A percentile compares a stretch with the other conserved stretches of the same genome.
Evolutionary conservation across 2,888 invertebrate species (phyloP).

Genomic region (Drosophila algonquin): DNA sequence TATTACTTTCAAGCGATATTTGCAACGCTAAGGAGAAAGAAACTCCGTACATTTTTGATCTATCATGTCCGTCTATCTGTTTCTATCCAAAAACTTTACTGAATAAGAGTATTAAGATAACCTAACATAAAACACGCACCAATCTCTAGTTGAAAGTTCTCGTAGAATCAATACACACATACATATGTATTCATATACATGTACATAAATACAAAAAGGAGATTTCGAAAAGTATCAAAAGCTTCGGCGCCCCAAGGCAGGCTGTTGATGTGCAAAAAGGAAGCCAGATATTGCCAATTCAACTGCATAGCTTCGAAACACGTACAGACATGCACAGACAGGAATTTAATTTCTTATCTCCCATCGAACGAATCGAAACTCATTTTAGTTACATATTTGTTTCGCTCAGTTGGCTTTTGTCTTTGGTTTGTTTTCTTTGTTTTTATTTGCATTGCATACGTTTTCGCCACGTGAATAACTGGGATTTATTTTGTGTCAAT

Average conservation of each 20-base stretch:
- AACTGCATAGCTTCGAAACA: conserved; percentile 59
- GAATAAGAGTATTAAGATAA: too few relatives aligned
- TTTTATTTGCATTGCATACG: conserved; percentile 32
- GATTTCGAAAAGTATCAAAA: too few relatives aligned
- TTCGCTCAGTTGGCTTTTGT: conserved; percentile 42
- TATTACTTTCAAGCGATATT: too few relatives aligned
- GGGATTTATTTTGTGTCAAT: conserved; percentile 68
- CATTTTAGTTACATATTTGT: conserved; percentile 41
- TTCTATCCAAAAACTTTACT: too few relatives aligned
- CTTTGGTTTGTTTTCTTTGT: conserved; percentile 34
- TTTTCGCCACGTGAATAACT: conserved; percentile 38
- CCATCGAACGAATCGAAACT: conserved; percentile 28
- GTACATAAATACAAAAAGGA: too few relatives aligned
- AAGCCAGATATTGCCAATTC: conserved; percentile 76
- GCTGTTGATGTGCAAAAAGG: conserved; percentile 57
- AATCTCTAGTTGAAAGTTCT: too few relatives aligned
- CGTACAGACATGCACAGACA: conserved; percentile 6
- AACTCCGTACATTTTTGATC: too few relatives aligned
- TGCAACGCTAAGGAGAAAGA: too few relatives aligned
- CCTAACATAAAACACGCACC: too few relatives aligned
- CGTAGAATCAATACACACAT: too few relatives aligned
- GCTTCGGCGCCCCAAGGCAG: neutral
- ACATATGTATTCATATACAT: too few relatives aligned
- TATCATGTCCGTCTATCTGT: too few relatives aligned
- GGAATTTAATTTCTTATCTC: conserved; percentile 43